Evolutionary conservation across 2,797 vertebrate species (phyloP), one percentile per base, ranked within the genome.

Genomic region (Rhyacichthys aspro): DNA sequence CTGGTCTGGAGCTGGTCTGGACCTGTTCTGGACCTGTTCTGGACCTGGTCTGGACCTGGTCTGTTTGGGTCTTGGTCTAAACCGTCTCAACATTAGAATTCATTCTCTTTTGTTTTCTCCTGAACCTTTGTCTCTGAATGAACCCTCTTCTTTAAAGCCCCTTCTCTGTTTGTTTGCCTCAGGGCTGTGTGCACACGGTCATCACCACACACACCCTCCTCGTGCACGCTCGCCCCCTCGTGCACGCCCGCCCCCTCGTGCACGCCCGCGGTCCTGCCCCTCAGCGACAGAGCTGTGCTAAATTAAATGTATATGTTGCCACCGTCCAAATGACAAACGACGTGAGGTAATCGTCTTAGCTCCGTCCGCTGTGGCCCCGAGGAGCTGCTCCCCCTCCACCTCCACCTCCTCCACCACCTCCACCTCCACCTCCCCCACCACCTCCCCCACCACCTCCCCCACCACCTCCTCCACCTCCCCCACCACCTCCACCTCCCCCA

Each of bases 251-350:
- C 43, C 19, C 10, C 4, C 23, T 12, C 45, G 37, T 38, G 37
- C 37, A 38, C 3, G 37, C 37, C 8, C 37, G 5, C 59, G 52
- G 68, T 72, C 68, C 54, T 11, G 67, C 72, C 70, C 66, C 79
- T 86, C 84, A 85, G 70, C 65, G 66, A 82, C 74, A 72, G 74
- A 50, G 53, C 57, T 54, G 78, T 76, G 65, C 71, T 89, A 90
- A 91, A 92, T 91, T 85, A 91, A 92, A 92, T 85, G 86, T 84
- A 82, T 88, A 89, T 85, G 76, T 89, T 89, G 82, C 87, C 86
- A 87, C 87, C 88, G 89, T 87, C 88, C 85, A 82, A 86, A 90
- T 91, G 91, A 92, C 88, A 91, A 91, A 93, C 86, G 89, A 90
- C 67, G 67, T 78, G 82, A 78, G 81, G 83, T 91, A 89, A 90